Percentiles rank a stretch among this genome's conserved stretches.
phyloP scores from a whole-genome alignment of 2,888 invertebrate species.

The Drosophila nr. fundita region DNA sequence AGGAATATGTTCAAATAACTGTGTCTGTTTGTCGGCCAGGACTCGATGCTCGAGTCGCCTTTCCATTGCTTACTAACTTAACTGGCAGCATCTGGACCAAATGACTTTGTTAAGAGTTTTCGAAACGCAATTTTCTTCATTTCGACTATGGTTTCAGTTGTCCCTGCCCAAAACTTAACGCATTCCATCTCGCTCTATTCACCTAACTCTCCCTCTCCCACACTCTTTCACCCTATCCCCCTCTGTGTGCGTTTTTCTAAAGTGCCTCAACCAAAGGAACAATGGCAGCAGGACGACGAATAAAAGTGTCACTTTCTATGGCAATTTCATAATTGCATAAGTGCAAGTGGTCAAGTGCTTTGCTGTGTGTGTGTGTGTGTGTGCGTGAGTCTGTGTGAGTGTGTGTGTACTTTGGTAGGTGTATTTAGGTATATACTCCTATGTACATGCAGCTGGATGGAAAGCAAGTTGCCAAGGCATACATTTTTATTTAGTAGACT shows the following conservation, averaged over 20 bases:
- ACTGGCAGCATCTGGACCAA: slow-evolving; percentile 77
- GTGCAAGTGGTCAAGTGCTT: slow-evolving; percentile 81
- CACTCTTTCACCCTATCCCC: neutral
- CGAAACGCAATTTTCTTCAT: slow-evolving; percentile 79
- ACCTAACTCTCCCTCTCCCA: neutral
- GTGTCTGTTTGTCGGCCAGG: slow-evolving; percentile 33
- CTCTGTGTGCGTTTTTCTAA: neutral
- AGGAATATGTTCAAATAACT: slow-evolving; percentile 30
- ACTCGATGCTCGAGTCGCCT: slow-evolving; percentile 30
- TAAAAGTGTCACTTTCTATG: slow-evolving; percentile 82
- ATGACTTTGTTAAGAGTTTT: slow-evolving; percentile 81
- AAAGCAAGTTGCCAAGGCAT: slow-evolving; percentile 48
- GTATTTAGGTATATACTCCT: neutral
- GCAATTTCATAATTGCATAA: slow-evolving; percentile 81
- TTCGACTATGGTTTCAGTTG: slow-evolving; percentile 44
- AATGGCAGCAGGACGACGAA: slow-evolving; percentile 68
- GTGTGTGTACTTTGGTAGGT: neutral
- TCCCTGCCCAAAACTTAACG: slow-evolving; percentile 35
- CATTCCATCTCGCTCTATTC: slow-evolving; percentile 1
- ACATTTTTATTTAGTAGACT: slow-evolving; percentile 75
- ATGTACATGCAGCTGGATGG: neutral
- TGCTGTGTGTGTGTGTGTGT: slow-evolving; percentile 33
- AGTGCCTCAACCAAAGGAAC: slow-evolving; percentile 50
- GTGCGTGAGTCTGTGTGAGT: slow-evolving; percentile 10
- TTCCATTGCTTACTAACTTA: slow-evolving; percentile 57